phyloP scores from a whole-genome alignment of 2,113 vertebrate genomes.

The Elephantulus edwardii region DNA sequence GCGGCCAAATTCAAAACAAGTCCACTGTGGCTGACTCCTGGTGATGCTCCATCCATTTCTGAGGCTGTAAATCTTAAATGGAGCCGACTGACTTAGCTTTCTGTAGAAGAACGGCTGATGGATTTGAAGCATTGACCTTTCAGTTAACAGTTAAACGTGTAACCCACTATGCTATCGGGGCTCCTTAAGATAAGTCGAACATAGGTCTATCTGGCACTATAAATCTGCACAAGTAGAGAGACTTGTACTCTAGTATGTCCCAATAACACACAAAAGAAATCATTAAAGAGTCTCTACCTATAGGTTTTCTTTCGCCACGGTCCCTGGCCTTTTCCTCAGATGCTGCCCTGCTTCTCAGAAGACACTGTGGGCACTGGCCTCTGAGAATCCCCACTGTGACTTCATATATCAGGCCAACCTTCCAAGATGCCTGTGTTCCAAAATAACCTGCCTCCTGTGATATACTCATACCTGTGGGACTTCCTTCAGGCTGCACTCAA shows the following conservation, averaged over 20 bases:
- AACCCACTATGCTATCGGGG: no score
- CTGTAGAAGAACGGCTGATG: no score
- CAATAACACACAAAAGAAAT: no score
- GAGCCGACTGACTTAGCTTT: no score
- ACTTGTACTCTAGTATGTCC: not conserved
- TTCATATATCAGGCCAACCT: not conserved
- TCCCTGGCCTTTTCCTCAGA: not conserved
- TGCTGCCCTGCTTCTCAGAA: not conserved
- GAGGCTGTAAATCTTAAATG: no score
- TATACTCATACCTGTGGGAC: not conserved
- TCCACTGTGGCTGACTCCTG: no score
- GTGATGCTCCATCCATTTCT: no score
- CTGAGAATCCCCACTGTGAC: not conserved
- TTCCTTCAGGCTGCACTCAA: slow-evolving; percentile 11
- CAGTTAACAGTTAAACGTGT: no score
- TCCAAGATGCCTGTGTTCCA: not conserved
- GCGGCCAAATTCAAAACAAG: no score
- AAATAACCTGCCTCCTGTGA: not conserved
- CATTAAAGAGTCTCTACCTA: no score
- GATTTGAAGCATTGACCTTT: no score
- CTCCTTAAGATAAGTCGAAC: not conserved
- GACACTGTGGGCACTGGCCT: not conserved
- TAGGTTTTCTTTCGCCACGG: not conserved
- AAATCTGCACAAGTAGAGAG: no score
- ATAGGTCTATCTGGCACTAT: not conserved